Evolutionary conservation across 2,888 invertebrate species (phyloP), one percentile per base, ranked within the genome.

Genomic region (Drosophila stalkeri): DNA sequence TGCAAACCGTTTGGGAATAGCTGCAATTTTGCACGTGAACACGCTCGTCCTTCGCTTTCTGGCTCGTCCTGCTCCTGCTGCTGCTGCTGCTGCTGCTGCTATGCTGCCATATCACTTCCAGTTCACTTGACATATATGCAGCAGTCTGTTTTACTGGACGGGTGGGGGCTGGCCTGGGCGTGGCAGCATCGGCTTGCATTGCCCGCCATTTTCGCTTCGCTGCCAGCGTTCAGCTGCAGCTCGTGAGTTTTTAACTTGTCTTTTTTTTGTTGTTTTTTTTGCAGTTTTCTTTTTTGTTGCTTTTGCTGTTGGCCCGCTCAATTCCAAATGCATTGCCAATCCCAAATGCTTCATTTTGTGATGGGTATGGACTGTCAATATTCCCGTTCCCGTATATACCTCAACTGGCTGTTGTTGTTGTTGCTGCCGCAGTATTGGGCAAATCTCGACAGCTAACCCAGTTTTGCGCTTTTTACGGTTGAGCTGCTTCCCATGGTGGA

Each of bases 1-100:
- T 59, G 20, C 70, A 47, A 66, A 56, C 54, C 80, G 31, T 72
- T 82, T 54, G 90, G 86, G 85, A 86, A 89, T 86, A 77, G 85
- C 66, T 80, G 90, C 85, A 86, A 90, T 86, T 86, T 86, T 86
- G 90, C 90, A 89, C 90, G 85, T 86, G 85, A 86, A 90, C 89
- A 89, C 90, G 80, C 86, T 82, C 67, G 73, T 75, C 70, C 72
- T 82, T 62, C 57, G 44, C 43, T 20, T 56, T 60, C 44, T 47
- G 43, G 52, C 44, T 75, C 55, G 49, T 60, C 55, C 62, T 54
- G 62, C 55, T 54, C 39, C 41, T 27, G 27, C 27, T 27, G 27
- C 27, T 27, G 23, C 23, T 23, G 23, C 23, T 23, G 23, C 23
- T 23, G 23, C 23, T n/a, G n/a, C 27, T 27, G 51, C 57, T 64